phyloP scores from a whole-genome alignment of 2,888 invertebrate genomes.

The Agonopterix subpropinquella region DNA sequence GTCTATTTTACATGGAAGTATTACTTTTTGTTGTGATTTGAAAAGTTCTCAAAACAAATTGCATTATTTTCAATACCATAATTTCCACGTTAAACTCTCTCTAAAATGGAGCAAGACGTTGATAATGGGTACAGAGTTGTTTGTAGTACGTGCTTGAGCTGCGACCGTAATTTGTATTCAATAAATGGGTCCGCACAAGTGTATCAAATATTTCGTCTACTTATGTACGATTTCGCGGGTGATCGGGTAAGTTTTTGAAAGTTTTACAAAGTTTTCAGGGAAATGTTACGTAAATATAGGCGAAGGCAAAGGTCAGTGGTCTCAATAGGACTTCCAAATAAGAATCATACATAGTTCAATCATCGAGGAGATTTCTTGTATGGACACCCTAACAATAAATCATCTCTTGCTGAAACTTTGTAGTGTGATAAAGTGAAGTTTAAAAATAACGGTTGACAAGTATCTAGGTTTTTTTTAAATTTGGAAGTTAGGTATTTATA shows the following conservation, averaged over 20 bases:
- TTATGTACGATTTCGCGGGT: constrained; percentile 62
- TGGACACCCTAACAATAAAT: too few species aligned
- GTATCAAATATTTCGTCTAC: constrained; percentile 50
- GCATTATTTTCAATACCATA: constrained; percentile 13
- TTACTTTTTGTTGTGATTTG: constrained; percentile 72
- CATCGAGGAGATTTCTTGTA: too few species aligned
- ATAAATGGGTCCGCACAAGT: constrained; percentile 40
- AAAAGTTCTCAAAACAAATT: constrained; percentile 38
- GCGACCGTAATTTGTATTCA: constrained; percentile 49
- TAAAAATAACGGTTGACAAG: too few species aligned
- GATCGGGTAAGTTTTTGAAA: constrained; percentile 48
- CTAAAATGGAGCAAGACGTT: constrained; percentile 62
- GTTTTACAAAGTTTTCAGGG: constrained; percentile 7
- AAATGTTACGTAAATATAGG: too few species aligned
- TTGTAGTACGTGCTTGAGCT: constrained; percentile 58
- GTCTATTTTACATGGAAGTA: constrained; percentile 75
- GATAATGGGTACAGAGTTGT: constrained; percentile 45
- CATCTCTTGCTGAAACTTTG: too few species aligned
- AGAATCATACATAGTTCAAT: too few species aligned
- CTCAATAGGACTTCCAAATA: too few species aligned
- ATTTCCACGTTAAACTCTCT: constrained; percentile 7
- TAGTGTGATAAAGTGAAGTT: too few species aligned
- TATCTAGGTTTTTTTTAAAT: too few species aligned
- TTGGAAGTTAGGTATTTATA: too few species aligned
- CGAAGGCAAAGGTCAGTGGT: too few species aligned